Conservation (phyloP, 92 coral and sea anemone species). For the Umimayanthus chanpuru region DNA sequence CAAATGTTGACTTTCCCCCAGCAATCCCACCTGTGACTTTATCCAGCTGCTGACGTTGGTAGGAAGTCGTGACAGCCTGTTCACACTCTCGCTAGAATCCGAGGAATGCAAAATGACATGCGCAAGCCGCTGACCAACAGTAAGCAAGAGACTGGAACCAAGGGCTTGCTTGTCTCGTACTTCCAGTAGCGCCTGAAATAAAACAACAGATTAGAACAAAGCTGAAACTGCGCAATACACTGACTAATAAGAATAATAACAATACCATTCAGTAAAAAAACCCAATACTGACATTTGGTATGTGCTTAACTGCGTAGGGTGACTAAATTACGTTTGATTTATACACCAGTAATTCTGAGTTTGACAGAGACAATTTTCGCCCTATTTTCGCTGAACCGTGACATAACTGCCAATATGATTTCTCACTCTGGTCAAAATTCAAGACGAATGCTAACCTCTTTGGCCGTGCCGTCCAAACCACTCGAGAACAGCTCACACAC, state of each 20-base stretch:
- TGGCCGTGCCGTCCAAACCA: conserved; percentile 78
- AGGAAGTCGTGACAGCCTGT: conserved; percentile 84
- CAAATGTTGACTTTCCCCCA: neutral
- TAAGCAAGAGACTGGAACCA: conserved; percentile 66
- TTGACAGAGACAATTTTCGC: neutral
- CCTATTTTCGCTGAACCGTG: neutral
- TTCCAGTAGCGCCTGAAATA: conserved; percentile 73
- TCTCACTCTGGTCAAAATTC: neutral
- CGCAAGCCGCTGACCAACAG: conserved; percentile 96
- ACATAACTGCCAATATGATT: too few species aligned
- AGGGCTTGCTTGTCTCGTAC: conserved; percentile 78
- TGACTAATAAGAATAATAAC: too few species aligned
- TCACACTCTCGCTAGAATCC: conserved; percentile 89
- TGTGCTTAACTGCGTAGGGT: too few species aligned
- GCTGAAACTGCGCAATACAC: neutral
- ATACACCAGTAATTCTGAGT: too few species aligned
- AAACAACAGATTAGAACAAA: neutral
- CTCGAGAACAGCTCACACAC: conserved; percentile 84
- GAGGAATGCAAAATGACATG: conserved; percentile 67
- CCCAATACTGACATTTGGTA: too few species aligned
- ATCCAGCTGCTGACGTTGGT: conserved; percentile 95
- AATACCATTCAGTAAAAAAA: too few species aligned
- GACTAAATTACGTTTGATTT: too few species aligned
- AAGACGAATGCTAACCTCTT: conserved; percentile 61
- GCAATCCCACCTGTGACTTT: conserved; percentile 80